Percentiles rank a stretch among this genome's conserved stretches.
Evolutionary conservation across 1,140 invertebrate species (phyloP).

Genomic region (Pollicipes pollicipes): DNA sequence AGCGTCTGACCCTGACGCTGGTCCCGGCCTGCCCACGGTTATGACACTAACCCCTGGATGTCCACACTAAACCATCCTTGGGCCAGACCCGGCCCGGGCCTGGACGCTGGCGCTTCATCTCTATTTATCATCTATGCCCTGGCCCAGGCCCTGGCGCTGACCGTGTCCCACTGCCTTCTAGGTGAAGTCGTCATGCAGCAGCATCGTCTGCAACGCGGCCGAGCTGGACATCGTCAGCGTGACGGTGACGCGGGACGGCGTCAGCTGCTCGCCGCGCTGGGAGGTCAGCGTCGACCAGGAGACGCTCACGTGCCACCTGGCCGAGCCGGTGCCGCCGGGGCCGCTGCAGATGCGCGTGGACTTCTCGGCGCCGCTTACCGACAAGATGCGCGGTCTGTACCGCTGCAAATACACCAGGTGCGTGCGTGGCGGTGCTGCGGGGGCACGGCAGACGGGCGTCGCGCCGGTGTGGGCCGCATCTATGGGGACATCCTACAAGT

Average conservation of each 20-base stretch:
- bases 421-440: constrained; percentile 9
- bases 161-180: too few species aligned
- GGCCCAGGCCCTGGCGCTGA: too few species aligned
- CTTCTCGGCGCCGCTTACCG: constrained; percentile 70
- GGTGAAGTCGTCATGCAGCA: background rate
- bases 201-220: background rate
- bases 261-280: background rate
- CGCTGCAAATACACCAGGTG: constrained; percentile 63
- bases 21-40: too few species aligned
- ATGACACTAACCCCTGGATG: too few species aligned
- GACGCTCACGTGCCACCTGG: background rate
- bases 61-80: too few species aligned
- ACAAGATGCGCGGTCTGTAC: constrained; percentile 90
- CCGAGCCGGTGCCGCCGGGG: constrained; percentile 37
- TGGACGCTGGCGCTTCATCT: too few species aligned
- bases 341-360: constrained; percentile 45
- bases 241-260: background rate
- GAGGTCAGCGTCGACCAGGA: background rate
- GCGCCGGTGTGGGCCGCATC: too few species aligned
- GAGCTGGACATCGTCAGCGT: background rate
- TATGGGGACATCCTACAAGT: too few species aligned
- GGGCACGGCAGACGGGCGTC: background rate
- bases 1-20: too few species aligned
- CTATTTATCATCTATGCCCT: too few species aligned
- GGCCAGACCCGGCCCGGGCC: too few species aligned